A percentile compares a stretch with the other conserved stretches of the same genome.
These are phyloP conservation scores for Argyra leucocephala DNA, from an alignment of 2,888 invertebrate species.

Conservation along the genomic window DNA sequence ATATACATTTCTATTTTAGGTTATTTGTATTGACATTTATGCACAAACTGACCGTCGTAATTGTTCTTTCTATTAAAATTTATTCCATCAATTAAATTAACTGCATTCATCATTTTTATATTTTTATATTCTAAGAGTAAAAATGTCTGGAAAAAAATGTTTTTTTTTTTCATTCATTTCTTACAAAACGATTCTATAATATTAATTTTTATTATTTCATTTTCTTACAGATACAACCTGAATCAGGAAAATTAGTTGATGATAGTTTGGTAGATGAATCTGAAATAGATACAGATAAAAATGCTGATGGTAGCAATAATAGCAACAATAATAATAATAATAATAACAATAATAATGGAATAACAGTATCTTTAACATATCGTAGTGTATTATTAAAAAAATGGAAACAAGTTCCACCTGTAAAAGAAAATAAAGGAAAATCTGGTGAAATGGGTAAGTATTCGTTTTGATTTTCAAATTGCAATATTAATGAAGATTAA, in stretches of 20 bases:
- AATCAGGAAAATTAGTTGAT: constrained; percentile 37
- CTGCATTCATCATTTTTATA: too few species aligned
- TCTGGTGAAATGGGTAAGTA: constrained; percentile 82
- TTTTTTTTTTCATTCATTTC: too few species aligned
- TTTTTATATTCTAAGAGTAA: too few species aligned
- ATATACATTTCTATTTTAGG: too few species aligned
- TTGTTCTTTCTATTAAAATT: too few species aligned
- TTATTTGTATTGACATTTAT: too few species aligned
- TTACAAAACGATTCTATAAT: too few species aligned
- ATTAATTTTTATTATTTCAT: constrained; percentile 16
- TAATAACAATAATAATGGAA: constrained; percentile 35
- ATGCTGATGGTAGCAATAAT: constrained; percentile 23
- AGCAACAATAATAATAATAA: constrained; percentile 21
- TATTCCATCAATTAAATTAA: too few species aligned
- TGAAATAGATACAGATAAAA: constrained; percentile 44
- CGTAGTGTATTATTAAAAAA: constrained; percentile 48
- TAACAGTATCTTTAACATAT: constrained; percentile 39
- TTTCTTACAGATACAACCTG: constrained; percentile 25
- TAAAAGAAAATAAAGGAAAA: constrained; percentile 55
- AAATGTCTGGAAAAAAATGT: too few species aligned
- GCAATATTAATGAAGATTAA: too few species aligned
- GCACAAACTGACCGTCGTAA: too few species aligned
- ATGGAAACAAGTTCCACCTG: constrained; percentile 65
- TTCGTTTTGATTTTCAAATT: not conserved
- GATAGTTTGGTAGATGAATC: constrained; percentile 34